Evolutionary conservation across 2,888 invertebrate species (phyloP), one percentile per base, ranked within the genome.

Genomic region (Ophion ellenae): DNA sequence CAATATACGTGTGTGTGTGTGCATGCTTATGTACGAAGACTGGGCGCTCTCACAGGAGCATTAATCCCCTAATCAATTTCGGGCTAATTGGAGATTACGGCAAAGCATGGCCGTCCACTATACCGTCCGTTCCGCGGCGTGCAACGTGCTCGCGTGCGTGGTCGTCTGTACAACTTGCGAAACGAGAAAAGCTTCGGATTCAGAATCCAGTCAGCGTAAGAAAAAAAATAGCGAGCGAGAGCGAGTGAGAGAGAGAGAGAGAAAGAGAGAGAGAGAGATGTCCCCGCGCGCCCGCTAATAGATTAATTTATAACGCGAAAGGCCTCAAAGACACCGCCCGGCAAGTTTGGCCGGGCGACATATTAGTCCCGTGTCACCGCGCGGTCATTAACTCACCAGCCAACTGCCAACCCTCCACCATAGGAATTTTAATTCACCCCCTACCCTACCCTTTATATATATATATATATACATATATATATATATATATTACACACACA

Each of bases 251-350:
- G 66, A 76, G 66, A 63, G 64, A 76, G 47, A 47, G 53, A 28
- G 53, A 67, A 20, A 67, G 36, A 24, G 24, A 24, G 24, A 24
- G 40, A 0, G 40, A 9, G 40, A 74, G 59, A 61, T 89, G 88
- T 85, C 85, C 85, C 82, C 90, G 83, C 83, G 81, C 81, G 36
- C 81, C 90, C 90, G 91, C 90, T 93, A 93, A 93, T 93, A 93
- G 93, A 93, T 93, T 93, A 93, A 93, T 93, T 93, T 93, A 93
- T 93, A 93, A 93, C 91, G 90, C 90, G 89, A 91, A 92, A 91
- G 90, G 89, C 89, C 91, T 93, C 93, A 93, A 93, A 93, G 93
- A 90, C 87, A 89, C 93, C 93, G 93, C 92, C 87, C 79, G 86
- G 88, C 80, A 85, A 86, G 80, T 87, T 87, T 78, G 84, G 88